Percentiles rank a stretch among this genome's conserved stretches.
Conservation (phyloP, 2,888 invertebrate species). For the Polydrusus tereticollis region DNA sequence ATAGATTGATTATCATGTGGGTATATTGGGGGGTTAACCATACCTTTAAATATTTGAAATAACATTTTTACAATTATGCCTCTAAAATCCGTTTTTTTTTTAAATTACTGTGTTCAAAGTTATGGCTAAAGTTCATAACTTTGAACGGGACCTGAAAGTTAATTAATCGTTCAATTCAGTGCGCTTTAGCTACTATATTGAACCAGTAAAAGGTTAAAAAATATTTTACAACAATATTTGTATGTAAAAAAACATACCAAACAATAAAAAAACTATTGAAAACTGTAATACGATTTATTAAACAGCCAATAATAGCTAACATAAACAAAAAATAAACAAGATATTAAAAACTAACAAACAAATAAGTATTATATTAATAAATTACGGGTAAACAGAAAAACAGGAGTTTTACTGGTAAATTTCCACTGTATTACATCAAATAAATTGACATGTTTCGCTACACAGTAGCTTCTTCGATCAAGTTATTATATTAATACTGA, state of each 20-base stretch:
- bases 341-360: background rate
- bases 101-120: background rate
- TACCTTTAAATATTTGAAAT: conserved; percentile 3
- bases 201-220: background rate
- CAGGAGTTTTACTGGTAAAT: too few species aligned
- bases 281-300: background rate
- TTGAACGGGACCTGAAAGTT: background rate
- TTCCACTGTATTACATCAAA: too few species aligned
- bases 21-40: background rate
- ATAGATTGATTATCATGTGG: background rate
- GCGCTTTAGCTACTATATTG: background rate
- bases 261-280: too few species aligned
- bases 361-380: too few species aligned
- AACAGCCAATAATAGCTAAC: background rate
- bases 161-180: background rate
- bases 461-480: too few species aligned
- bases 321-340: background rate
- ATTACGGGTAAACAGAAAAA: too few species aligned
- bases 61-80: background rate
- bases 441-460: too few species aligned
- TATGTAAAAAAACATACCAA: too few species aligned
- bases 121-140: background rate
- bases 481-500: background rate
- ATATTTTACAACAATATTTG: background rate
- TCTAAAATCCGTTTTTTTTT: background rate